phyloP scores from a whole-genome alignment of 2,888 invertebrate genomes.

The Acronicta alni region DNA sequence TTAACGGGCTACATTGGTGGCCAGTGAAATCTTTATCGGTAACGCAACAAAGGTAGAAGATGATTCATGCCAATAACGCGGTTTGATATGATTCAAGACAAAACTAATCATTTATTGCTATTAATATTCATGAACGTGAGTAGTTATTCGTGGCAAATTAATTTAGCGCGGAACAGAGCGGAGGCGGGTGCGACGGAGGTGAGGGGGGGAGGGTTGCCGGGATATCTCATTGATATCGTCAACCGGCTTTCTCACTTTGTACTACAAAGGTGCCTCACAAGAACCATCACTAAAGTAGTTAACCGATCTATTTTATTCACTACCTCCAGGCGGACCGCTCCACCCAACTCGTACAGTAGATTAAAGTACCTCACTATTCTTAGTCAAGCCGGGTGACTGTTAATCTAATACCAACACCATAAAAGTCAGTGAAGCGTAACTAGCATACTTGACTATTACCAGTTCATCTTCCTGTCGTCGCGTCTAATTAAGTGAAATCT shows the following conservation, averaged over 20 bases:
- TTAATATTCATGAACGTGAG: slow-evolving; percentile 31
- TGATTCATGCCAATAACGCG: background rate
- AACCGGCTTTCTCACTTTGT: slow-evolving; percentile 16
- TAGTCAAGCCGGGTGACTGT: background rate
- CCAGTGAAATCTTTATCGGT: no score
- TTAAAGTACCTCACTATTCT: slow-evolving; percentile 17
- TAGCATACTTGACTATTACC: slow-evolving; percentile 6
- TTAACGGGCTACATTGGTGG: no score
- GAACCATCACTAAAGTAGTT: slow-evolving; percentile 19
- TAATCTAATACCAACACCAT: background rate
- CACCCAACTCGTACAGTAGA: slow-evolving; percentile 11
- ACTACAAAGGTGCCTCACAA: slow-evolving; percentile 13
- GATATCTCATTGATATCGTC: slow-evolving; percentile 6
- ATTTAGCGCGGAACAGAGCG: slow-evolving; percentile 8
- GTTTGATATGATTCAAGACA: slow-evolving; percentile 5
- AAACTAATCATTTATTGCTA: slow-evolving; percentile 16
- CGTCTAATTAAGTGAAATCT: slow-evolving; percentile 31
- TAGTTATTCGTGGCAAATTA: slow-evolving; percentile 17
- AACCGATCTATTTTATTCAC: slow-evolving; percentile 28
- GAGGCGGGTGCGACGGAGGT: background rate
- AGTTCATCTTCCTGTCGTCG: slow-evolving; percentile 30
- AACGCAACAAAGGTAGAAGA: no score
- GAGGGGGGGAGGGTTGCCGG: background rate
- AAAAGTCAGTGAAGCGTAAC: background rate
- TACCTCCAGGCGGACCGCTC: slow-evolving; percentile 11